Evolutionary conservation across 2,113 vertebrate species (phyloP).

Genomic region (Pterophyllum scalare): DNA sequence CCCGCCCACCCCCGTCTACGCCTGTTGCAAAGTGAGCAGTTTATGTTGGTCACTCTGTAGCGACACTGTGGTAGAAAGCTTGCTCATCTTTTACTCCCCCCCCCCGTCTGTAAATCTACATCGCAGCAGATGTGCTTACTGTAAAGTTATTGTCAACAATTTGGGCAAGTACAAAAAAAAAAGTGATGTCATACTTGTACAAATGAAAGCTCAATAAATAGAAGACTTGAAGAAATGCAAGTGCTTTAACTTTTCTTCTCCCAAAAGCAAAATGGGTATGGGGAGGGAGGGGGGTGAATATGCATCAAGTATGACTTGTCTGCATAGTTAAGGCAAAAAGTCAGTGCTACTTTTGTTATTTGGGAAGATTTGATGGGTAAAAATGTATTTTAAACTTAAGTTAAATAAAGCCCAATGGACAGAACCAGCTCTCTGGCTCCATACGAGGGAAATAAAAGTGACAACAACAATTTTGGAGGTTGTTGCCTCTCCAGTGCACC

Average conservation of each 20-base stretch:
- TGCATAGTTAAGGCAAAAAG: neutral
- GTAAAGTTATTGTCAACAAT: conserved; percentile 76
- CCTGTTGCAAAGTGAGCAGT: conserved; percentile 45
- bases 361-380: too few species aligned
- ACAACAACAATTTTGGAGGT: too few species aligned
- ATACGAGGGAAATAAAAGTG: too few species aligned
- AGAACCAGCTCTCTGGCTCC: too few species aligned
- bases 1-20: conserved; percentile 4
- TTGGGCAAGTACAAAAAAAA: conserved; percentile 50
- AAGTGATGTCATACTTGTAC: conserved; percentile 76
- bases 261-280: too few species aligned
- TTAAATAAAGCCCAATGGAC: too few species aligned
- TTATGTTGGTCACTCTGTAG: conserved; percentile 49
- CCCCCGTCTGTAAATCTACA: conserved; percentile 65
- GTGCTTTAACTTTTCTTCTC: neutral
- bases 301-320: neutral
- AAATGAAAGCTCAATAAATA: conserved; percentile 82
- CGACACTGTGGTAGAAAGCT: conserved; percentile 56
- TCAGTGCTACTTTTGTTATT: neutral
- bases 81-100: conserved; percentile 24
- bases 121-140: conserved; percentile 74
- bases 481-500: too few species aligned
- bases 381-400: too few species aligned
- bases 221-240: conserved; percentile 66
- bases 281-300: too few species aligned